Base-by-base conservation (phyloP, 2,797 vertebrate species). In the Anniella stebbinsi region DNA sequence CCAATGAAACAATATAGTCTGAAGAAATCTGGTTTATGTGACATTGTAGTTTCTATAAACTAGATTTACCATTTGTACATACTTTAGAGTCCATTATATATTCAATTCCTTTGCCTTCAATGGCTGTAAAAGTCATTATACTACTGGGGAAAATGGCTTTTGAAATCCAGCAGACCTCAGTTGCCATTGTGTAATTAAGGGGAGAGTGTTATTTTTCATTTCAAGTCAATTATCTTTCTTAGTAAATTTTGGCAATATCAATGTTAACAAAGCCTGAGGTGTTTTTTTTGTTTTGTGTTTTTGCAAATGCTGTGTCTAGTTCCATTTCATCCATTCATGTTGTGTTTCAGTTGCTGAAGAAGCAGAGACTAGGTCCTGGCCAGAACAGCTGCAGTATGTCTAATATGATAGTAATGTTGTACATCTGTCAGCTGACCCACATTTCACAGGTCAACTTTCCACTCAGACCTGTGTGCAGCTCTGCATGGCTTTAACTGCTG, bases 371-470 rank as follows among this genome's bases (percentile, higher is more conserved):
- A 15, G 3, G 60, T 8, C 28, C 30, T 18, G 23, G 87, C 13
- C 45, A 76, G 33, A 66, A 33, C 38, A 80, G n/a, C 67, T 77
- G 89, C 73, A 41, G 13, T 2, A 1, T 30, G 10, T 5, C 28
- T 33, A 69, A 70, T 36, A 45, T 82, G 63, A 21, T 41, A 18
- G 2, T 1, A 48, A 72, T 23, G 30, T 11, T 48, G 21, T 80
- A 70, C 0, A 0, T 0, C 11, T 84, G 51, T 36, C 60, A 66
- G 18, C 4, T 45, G 41, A 57, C 60, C 54, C 11, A 1, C 9
- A 41, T 21, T 60, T 87, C 11, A 36, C 33, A 63, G 75, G 45
- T 84, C 54, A 23, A 4, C 9, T 28, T 84, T 81, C 33, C 36
- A 15, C 60, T 86, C 51, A 66, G 10, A 83, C 38, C 12, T 82